A percentile compares a stretch with the other conserved stretches of the same genome.
phyloP scores from a whole-genome alignment of 2,113 vertebrate genomes.

The Chlamydotis undulata region DNA sequence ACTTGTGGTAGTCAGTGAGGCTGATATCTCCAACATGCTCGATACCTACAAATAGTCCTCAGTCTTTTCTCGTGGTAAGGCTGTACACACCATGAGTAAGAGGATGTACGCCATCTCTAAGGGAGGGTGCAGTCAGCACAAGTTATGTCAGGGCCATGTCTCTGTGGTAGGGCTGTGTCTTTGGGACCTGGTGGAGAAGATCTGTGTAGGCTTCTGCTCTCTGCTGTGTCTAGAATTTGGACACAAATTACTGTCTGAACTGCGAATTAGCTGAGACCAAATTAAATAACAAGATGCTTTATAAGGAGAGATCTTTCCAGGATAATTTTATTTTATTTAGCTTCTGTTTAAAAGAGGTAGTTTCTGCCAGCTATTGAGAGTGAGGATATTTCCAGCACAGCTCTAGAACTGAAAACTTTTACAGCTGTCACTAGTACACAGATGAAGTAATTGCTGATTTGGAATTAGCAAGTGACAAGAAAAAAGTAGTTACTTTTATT shows the following conservation, averaged over 20 bases:
- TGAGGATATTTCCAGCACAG: background rate
- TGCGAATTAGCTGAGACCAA: background rate
- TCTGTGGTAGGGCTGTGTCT: background rate
- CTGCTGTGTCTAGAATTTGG: background rate
- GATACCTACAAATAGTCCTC: background rate
- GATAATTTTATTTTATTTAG: background rate
- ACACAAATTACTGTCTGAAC: background rate
- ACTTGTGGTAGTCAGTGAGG: background rate
- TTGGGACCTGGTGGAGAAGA: background rate
- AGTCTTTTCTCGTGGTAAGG: background rate
- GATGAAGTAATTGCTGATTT: background rate
- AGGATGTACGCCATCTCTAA: background rate
- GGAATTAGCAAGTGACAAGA: background rate
- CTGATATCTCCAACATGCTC: background rate
- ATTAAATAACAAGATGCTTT: background rate
- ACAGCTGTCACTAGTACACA: background rate
- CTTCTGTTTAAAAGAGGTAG: background rate
- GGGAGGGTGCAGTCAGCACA: background rate
- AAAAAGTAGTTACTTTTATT: background rate
- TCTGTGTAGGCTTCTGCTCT: background rate
- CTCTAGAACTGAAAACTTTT: background rate
- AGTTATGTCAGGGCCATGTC: accelerated
- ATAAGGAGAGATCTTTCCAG: background rate
- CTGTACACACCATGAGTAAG: accelerated
- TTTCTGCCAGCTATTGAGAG: background rate